Evolutionary conservation across 2,888 invertebrate species (phyloP).

Genomic region (Trypoxylon attenuatum): DNA sequence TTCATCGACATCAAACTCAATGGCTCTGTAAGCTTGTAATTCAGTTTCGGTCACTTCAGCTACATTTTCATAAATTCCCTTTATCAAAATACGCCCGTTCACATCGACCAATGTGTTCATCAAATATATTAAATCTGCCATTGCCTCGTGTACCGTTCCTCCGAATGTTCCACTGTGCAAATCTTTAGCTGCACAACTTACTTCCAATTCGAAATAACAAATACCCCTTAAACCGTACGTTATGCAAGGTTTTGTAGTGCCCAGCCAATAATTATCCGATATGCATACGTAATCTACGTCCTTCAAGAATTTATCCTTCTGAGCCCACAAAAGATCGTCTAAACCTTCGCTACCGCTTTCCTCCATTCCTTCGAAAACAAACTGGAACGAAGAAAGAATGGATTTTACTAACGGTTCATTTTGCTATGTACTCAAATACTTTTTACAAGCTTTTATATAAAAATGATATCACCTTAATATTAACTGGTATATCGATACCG

Average conservation of each 20-base stretch:
- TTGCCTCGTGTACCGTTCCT: constrained; percentile 92
- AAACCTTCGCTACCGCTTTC: constrained; percentile 98
- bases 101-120: constrained; percentile 89
- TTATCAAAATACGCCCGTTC: constrained; percentile 89
- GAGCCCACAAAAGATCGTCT: constrained; percentile 85
- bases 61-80: constrained; percentile 91
- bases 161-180: constrained; percentile 97
- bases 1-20: constrained; percentile 89
- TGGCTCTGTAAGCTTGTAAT: constrained; percentile 83
- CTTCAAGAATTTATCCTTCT: constrained; percentile 86
- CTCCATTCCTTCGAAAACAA: constrained; percentile 99
- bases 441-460: no score
- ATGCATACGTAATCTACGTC: constrained; percentile 96
- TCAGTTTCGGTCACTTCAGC: constrained; percentile 83
- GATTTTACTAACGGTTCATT: constrained; percentile 1
- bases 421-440: neutral
- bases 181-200: constrained; percentile 93
- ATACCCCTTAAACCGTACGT: constrained; percentile 97
- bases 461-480: constrained; percentile 80
- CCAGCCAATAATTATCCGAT: constrained; percentile 99
- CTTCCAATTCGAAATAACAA: constrained; percentile 92
- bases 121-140: constrained; percentile 92
- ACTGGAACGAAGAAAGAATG: constrained; percentile 75
- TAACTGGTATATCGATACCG: constrained; percentile 83
- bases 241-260: constrained; percentile 96